Base-by-base conservation (phyloP, 2,888 invertebrate genomes). In the Thereva nobilitata region DNA sequence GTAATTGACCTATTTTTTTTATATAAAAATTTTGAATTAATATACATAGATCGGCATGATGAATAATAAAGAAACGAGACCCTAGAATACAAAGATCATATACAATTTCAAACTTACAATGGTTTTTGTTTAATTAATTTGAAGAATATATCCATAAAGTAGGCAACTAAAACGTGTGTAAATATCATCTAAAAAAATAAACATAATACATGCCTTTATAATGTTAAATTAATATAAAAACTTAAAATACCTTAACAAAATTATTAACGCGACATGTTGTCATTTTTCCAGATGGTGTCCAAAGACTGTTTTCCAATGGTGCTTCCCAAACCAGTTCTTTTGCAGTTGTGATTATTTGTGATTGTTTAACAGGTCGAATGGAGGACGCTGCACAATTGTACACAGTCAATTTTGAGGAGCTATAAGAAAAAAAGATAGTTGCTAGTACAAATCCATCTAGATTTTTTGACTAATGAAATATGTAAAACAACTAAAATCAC, bases 321-420 rank as follows among this genome's bases (percentile, higher is more conserved):
- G 86, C 79, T 7, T 82, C 74, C 0, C 80, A 72, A 0, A 84
- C 82, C 0, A 86, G 74, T 1, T 81, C 75, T 61, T 84, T 81
- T 0, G 87, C 89, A 64, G 86, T 77, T 0, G 82, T 74, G 0
- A 87, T 83, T 35, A 95, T 76, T 61, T 89, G 83, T 0, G 80
- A 83, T 82, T 89, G 87, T 0, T 86, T 86, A 9, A 94, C 82
- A 0, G 86, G 85, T 73, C 90, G 89, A 1, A 90, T 79, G 0
- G 84, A 82, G 3, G 90, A 87, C 0, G 92, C 88, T 7, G 93
- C 89, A 75, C 90, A 90, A 78, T 97, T 95, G 81, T 93, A 92
- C 4, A 97, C 87, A 0, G 86, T 81, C 0, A 89, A 73, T 49
- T 83, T 81, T 54, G 41, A 12, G 9, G 4, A 44, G 5, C 57